Conservation (phyloP, 2,113 vertebrate genomes). For the Dasyurus viverrinus region DNA sequence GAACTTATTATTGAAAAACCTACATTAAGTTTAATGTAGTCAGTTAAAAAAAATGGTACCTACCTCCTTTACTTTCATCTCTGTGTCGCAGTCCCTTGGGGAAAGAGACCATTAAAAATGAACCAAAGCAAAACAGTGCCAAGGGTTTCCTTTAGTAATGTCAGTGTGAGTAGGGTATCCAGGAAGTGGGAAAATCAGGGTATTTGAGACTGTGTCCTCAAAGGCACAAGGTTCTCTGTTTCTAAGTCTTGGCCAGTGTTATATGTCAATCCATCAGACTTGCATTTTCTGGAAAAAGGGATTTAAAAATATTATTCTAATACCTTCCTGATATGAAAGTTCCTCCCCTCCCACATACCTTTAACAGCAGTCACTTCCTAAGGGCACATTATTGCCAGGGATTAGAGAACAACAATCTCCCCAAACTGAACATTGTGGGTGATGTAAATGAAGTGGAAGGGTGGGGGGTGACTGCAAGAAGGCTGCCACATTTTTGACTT, state of each 20-base stretch:
- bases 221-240: not conserved
- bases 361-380: not conserved
- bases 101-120: not conserved
- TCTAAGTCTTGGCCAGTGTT: not conserved
- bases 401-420: not conserved
- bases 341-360: accelerated
- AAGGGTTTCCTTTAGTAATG: not conserved
- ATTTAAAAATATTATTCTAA: not conserved
- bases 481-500: not conserved
- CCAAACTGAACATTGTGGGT: not conserved
- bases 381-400: not conserved
- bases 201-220: not conserved
- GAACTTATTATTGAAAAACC: not conserved
- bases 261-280: not conserved
- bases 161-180: not conserved
- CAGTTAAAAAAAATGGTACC: not conserved
- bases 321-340: not conserved
- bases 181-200: not conserved
- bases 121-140: not conserved
- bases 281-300: not conserved
- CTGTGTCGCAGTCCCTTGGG: not conserved
- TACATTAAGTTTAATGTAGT: not conserved
- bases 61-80: not conserved
- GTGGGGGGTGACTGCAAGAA: not conserved
- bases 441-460: not conserved